Evolutionary conservation across 2,888 invertebrate species (phyloP), one percentile per base, ranked within the genome.

Genomic region (Troides aeacus): DNA sequence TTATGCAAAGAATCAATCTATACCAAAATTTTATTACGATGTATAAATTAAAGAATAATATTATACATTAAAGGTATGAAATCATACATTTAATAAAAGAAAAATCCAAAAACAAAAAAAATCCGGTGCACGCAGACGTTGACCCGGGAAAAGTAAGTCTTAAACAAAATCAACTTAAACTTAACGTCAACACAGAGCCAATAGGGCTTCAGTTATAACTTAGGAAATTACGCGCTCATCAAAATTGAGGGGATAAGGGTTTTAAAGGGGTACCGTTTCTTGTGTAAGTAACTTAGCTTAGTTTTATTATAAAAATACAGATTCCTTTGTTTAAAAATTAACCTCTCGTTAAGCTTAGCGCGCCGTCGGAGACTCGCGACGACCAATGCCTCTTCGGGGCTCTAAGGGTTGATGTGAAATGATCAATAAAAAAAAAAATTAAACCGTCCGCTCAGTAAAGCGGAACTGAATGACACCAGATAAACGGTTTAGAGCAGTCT

Each of bases 401-500:
- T 86, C 78, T 74, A 75, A 72, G 72, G 68, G 70, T 69, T 69
- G 71, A 76, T 72, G 73, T 71, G 71, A 69, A 74, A 69, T 69
- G 68, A 72, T 72, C 72, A 68, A 70, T 72, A 66, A 70, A 62
- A 72, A 72, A 6, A n/a, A n/a, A 21, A 8, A 17, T 7, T 18
- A 53, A 57, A 74, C 71, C 74, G 74, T 75, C 36, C 59, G 50
- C 17, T 53, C 21, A n/a, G 15, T 6, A 23, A 30, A 50, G 58
- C 68, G 66, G 72, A 74, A 70, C 75, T 71, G 74, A 75, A 75
- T 46, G 1, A 68, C 56, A 77, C 77, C 78, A 79, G 78, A 73
- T 81, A 83, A 87, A 86, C 84, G 81, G 83, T 84, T 81, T 82
- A 84, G 89, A 88, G 90, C 91, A 92, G 92, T 92, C 91, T 90